These are phyloP conservation scores for Lathronympha strigana DNA, from an alignment of 2,888 invertebrate species.

Conservation along the genomic window DNA sequence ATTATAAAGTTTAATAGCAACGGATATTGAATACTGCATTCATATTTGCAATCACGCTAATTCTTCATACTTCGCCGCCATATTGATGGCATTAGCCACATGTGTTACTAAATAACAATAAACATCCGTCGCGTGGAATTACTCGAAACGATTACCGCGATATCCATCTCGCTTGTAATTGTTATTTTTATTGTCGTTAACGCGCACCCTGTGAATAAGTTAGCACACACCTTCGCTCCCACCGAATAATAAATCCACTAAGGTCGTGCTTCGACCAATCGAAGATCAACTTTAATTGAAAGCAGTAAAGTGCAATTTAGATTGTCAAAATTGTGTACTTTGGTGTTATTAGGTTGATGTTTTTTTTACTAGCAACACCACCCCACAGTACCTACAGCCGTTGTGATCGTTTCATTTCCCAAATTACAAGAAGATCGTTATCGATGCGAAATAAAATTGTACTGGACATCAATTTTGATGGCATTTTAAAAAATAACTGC, in stretches of 20 bases:
- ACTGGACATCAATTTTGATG: constrained; percentile 48
- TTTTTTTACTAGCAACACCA: constrained; percentile 56
- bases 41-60: neutral
- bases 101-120: constrained; percentile 53
- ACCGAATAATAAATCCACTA: neutral
- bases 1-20: too few species aligned
- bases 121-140: constrained; percentile 55
- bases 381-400: constrained; percentile 54
- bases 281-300: neutral
- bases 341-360: neutral
- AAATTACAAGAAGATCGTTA: constrained; percentile 67
- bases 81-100: constrained; percentile 7
- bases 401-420: constrained; percentile 72
- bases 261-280: neutral
- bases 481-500: too few species aligned
- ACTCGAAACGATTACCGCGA: constrained; percentile 71
- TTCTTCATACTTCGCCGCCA: constrained; percentile 4
- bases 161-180: constrained; percentile 65
- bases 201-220: constrained; percentile 61
- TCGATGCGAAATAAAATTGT: constrained; percentile 54
- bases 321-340: neutral
- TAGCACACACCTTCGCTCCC: constrained; percentile 58
- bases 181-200: constrained; percentile 72
- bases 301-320: constrained; percentile 7
- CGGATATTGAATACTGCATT: neutral